These are phyloP conservation scores for Meles meles DNA, from an alignment of 2,113 vertebrate species.

Conservation along the genomic window DNA sequence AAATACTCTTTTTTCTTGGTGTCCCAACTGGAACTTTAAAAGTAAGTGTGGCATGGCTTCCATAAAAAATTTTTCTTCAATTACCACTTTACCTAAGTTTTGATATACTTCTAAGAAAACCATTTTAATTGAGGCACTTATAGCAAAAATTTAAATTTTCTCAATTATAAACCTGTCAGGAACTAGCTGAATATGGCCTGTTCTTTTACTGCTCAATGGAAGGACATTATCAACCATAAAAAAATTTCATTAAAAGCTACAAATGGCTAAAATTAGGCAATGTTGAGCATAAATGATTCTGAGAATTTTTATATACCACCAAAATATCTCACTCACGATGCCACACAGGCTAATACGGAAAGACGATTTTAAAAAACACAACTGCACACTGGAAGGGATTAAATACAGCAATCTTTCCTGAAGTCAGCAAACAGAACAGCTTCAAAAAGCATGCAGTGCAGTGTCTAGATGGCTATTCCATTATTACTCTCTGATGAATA, in stretches of 20 bases:
- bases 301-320: neutral
- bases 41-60: neutral
- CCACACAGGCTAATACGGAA: neutral
- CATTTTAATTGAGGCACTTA: constrained; percentile 39
- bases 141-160: constrained; percentile 18
- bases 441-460: neutral
- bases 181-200: neutral
- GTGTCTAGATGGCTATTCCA: neutral
- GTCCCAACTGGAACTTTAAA: neutral
- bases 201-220: constrained; percentile 35
- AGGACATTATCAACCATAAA: neutral
- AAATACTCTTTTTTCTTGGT: neutral
- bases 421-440: neutral
- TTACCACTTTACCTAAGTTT: constrained; percentile 16
- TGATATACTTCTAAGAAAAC: constrained; percentile 33
- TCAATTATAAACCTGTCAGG: constrained; percentile 34
- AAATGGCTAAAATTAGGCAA: constrained; percentile 16
- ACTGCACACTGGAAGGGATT: neutral
- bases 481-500: neutral
- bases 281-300: neutral
- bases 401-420: neutral
- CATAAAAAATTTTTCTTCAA: neutral
- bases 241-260: constrained; percentile 43
- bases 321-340: neutral
- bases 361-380: neutral